Conservation (phyloP, 2,888 invertebrate species). For the Sinhomidia bicolor region DNA sequence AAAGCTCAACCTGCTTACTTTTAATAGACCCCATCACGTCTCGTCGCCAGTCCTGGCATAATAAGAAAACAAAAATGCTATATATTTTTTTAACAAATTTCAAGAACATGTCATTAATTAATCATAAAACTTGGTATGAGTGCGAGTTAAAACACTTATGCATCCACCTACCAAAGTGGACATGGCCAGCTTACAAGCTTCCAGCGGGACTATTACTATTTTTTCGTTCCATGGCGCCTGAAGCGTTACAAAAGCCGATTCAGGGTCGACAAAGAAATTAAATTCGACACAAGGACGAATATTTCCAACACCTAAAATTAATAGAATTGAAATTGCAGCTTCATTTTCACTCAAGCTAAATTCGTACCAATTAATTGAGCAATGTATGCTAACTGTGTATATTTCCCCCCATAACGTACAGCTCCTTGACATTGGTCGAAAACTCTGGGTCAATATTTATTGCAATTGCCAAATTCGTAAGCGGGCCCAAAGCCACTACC, state of each 20-base stretch:
- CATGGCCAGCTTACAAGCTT: constrained; percentile 80
- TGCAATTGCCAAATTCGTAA: constrained; percentile 83
- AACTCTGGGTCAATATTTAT: constrained; percentile 81
- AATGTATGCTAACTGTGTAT: too few relatives aligned
- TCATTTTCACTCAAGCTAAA: too few relatives aligned
- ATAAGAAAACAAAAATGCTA: too few relatives aligned
- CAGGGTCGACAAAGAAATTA: constrained; percentile 84
- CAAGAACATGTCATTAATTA: too few relatives aligned
- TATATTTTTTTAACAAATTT: too few relatives aligned
- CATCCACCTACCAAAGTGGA: constrained; percentile 43
- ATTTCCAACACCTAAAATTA: constrained; percentile 81
- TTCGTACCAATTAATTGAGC: too few relatives aligned
- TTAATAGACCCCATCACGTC: constrained; percentile 75
- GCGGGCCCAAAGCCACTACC: constrained; percentile 82
- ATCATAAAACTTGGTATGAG: too few relatives aligned
- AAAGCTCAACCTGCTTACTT: constrained; percentile 74
- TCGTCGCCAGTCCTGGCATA: constrained; percentile 80
- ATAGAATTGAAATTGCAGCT: too few relatives aligned
- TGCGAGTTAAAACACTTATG: too few relatives aligned
- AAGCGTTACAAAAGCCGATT: constrained; percentile 83
- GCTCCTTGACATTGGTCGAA: constrained; percentile 81
- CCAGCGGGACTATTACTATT: constrained; percentile 82
- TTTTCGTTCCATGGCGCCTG: constrained; percentile 81
- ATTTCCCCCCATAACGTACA: constrained; percentile 82
- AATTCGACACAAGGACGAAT: constrained; percentile 82